phyloP scores from a whole-genome alignment of 1,140 invertebrate genomes.

The Cotesia glomerata region DNA sequence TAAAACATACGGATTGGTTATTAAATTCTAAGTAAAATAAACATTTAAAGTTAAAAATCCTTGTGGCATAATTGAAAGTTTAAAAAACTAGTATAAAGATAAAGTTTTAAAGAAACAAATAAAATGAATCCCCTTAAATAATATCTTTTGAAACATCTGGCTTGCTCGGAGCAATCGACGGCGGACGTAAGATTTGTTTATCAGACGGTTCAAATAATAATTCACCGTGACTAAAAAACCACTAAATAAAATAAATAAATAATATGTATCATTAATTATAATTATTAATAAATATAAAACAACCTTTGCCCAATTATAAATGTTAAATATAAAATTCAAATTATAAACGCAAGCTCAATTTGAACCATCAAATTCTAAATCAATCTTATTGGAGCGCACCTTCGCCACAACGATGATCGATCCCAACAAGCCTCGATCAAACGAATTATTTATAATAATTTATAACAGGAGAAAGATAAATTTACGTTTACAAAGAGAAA shows the following conservation, averaged over 20 bases:
- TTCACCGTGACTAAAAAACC: conserved; percentile 57
- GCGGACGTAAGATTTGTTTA: conserved; percentile 7
- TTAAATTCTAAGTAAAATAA: no score
- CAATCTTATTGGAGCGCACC: neutral
- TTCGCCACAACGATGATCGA: conserved; percentile 16
- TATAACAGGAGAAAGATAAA: neutral
- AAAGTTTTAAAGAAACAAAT: neutral
- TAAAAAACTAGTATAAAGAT: neutral
- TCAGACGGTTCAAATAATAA: conserved; percentile 32
- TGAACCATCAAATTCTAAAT: conserved; percentile 18
- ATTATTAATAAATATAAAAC: no score
- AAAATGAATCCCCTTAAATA: neutral
- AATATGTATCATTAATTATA: no score
- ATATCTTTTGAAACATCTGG: conserved; percentile 17
- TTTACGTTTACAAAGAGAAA: neutral
- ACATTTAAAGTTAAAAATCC: no score
- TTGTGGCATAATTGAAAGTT: neutral
- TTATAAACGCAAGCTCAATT: conserved; percentile 14
- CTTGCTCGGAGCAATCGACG: conserved; percentile 30
- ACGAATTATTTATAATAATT: neutral
- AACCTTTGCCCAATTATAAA: conserved; percentile 18
- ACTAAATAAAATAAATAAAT: conserved; percentile 32
- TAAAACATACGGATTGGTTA: no score
- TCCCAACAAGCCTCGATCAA: conserved; percentile 18
- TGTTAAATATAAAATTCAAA: no score